These are phyloP conservation scores for Zhuqinia jingwanae DNA, from an alignment of 2,888 invertebrate species.

Conservation along the genomic window DNA sequence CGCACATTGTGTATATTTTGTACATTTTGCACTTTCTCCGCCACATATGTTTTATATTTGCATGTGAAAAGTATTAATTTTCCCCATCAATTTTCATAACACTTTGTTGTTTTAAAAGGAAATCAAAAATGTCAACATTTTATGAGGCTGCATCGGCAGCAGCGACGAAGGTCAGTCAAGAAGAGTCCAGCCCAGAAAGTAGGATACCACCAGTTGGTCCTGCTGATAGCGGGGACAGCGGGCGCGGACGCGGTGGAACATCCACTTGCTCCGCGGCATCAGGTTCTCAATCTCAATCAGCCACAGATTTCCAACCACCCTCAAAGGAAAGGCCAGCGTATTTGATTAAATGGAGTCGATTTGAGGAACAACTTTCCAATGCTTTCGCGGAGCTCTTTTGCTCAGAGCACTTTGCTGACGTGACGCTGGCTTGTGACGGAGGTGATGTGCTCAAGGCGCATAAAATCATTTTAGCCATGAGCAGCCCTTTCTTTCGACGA, in stretches of 20 bases:
- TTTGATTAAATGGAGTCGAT: conserved; percentile 76
- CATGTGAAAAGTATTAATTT: neutral
- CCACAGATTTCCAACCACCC: neutral
- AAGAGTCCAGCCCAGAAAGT: conserved; percentile 15
- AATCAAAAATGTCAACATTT: conserved; percentile 35
- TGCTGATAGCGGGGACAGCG: neutral
- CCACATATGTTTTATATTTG: neutral
- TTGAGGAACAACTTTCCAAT: conserved; percentile 75
- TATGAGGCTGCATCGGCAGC: conserved; percentile 24
- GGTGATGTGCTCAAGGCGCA: conserved; percentile 97
- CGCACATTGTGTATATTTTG: no score
- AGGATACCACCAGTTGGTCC: neutral
- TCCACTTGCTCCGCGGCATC: neutral
- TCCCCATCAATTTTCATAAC: conserved; percentile 8
- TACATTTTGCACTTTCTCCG: no score
- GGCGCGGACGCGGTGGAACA: neutral
- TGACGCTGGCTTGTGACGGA: conserved; percentile 86
- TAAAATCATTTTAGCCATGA: conserved; percentile 96
- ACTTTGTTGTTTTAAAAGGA: conserved; percentile 47
- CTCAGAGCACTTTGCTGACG: conserved; percentile 75
- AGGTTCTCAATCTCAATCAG: conserved; percentile 3
- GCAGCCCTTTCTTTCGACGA: conserved; percentile 93
- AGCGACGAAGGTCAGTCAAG: neutral
- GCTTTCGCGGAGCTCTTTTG: conserved; percentile 75
- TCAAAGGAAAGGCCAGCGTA: conserved; percentile 54